Conservation (phyloP, 1,140 invertebrate species). For the Apis mellifera region Amel_HAv3.1 CM009932.2:2750001-2750500, state of each 20-base stretch:
- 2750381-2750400: too few relatives aligned
- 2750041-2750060: slow-evolving; percentile 54
- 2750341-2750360: not conserved
- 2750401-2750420: too few relatives aligned
- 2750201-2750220: slow-evolving; percentile 6
- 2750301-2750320: slow-evolving; percentile 47
- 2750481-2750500: too few relatives aligned
- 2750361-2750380: too few relatives aligned
- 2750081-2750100: slow-evolving; percentile 17
- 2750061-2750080: slow-evolving; percentile 50
- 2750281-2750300: slow-evolving; percentile 35
- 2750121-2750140: slow-evolving; percentile 12
- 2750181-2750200: not conserved
- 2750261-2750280: slow-evolving; percentile 1
- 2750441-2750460: too few relatives aligned
- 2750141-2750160: slow-evolving; percentile 75
- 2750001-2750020: slow-evolving; percentile 56
- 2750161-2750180: slow-evolving; percentile 75
- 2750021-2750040: slow-evolving; percentile 64
- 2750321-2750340: slow-evolving; percentile 15
- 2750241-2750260: not conserved
- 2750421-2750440: too few relatives aligned
- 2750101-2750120: not conserved
- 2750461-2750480: too few relatives aligned
- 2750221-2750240: not conserved